Evolutionary conservation across 2,888 invertebrate species (phyloP), one percentile per base, ranked within the genome.

Genomic region (Allacma fusca): DNA sequence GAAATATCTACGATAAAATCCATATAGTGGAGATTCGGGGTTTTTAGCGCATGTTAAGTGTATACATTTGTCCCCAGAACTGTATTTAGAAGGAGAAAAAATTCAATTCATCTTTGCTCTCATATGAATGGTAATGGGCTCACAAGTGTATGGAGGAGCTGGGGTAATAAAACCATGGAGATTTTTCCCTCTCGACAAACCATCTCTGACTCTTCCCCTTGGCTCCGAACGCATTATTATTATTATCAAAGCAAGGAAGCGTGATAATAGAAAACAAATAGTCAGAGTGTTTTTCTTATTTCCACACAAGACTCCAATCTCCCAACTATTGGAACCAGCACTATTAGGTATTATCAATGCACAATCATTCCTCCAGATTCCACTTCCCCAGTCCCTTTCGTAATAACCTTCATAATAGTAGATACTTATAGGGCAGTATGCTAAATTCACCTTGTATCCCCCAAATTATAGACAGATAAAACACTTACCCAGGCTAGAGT

Each of bases 211-310:
- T 50, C 21, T 26, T 73, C 73, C 40, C 28, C 23, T n/a, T 59
- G 57, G 34, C 67, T 44, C 34, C 59, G 21, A 50, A 50, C 9
- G n/a, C 40, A 65, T 43, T 43, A 65, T 44, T 64, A 34, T 76
- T 59, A 69, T 76, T 62, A 59, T 76, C 64, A 24, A 62, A 43
- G 69, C 62, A 76, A 26, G 76, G 70, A 76, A 70, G 76, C 59
- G 76, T 76, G 76, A 76, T 70, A 76, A 76, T 69, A 70, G 76
- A 70, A 70, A 70, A 70, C 70, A 76, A 76, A 76, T 76, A 70
- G 76, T 76, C 69, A 57, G 70, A 70, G 76, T 70, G 62, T 64
- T 70, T 70, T 69, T 76, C 59, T 34, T 74, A 74, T 74, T 74
- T 74, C 74, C 24, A 64, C 13, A 34, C 34, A 34, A n/a, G 50